Evolutionary conservation across 2,797 vertebrate genomes (phyloP).

Genomic region (Telmatherina bonti): DNA sequence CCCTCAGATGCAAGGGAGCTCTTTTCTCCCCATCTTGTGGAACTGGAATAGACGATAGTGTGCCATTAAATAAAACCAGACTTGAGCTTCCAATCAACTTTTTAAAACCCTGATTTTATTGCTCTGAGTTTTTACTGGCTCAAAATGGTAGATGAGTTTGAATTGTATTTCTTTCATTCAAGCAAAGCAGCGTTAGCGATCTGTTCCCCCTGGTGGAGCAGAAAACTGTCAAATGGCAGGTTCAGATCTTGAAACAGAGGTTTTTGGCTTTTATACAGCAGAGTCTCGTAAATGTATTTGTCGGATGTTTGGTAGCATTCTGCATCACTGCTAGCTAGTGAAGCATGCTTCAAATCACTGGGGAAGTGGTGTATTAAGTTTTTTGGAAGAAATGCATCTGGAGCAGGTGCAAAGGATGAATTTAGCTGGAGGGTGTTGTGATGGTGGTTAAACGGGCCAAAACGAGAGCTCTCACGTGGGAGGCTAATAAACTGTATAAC

Average conservation of each 20-base stretch:
- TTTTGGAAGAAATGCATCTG: conserved; percentile 29
- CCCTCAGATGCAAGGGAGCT: conserved; percentile 1
- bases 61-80: neutral
- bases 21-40: neutral
- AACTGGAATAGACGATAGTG: neutral
- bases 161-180: neutral
- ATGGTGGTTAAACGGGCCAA: conserved; percentile 42
- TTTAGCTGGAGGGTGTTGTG: conserved; percentile 45
- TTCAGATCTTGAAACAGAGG: conserved; percentile 20
- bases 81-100: conserved; percentile 8
- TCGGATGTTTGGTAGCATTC: neutral
- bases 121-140: neutral
- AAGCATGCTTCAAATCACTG: conserved; percentile 4
- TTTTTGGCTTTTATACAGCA: neutral
- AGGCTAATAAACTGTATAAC: conserved; percentile 32
- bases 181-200: neutral
- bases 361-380: conserved; percentile 1
- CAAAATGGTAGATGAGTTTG: neutral
- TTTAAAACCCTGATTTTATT: conserved; percentile 7
- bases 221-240: conserved; percentile 9
- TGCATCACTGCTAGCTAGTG: neutral
- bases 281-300: neutral
- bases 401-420: conserved; percentile 54
- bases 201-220: neutral
- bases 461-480: conserved; percentile 22